phyloP scores from a whole-genome alignment of 2,113 vertebrate genomes.

The Condylura cristata region DNA sequence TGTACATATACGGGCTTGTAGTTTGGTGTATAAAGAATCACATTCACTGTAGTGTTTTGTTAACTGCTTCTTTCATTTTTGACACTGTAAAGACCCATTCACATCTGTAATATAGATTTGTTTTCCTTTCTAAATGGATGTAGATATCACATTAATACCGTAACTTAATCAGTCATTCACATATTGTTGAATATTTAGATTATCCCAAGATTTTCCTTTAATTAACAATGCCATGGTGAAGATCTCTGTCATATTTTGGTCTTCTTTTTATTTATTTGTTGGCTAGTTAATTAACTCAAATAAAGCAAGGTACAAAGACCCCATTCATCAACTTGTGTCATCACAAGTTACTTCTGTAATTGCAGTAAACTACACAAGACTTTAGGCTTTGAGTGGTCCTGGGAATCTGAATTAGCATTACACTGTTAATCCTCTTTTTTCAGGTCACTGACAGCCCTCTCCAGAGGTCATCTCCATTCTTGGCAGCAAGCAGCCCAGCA shows the following conservation, averaged over 20 bases:
- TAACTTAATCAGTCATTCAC: not conserved
- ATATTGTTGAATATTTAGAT: not conserved
- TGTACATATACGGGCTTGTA: not conserved
- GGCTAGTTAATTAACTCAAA: constrained; percentile 10
- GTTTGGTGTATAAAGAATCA: not conserved
- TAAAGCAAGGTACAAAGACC: not conserved
- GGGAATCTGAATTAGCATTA: not conserved
- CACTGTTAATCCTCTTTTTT: not conserved
- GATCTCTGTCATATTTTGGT: not conserved
- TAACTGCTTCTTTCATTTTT: constrained; percentile 36
- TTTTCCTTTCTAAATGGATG: constrained; percentile 25
- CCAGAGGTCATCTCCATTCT: not conserved
- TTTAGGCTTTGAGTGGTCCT: not conserved
- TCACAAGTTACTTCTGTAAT: not conserved
- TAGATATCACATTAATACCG: not conserved
- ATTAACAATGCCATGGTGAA: not conserved
- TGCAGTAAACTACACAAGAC: not conserved
- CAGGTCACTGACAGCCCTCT: not conserved
- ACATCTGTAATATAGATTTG: constrained; percentile 1
- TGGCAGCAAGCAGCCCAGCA: not conserved
- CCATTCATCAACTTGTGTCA: not conserved
- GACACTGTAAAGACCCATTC: not conserved
- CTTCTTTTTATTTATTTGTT: not conserved
- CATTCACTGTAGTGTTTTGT: not conserved
- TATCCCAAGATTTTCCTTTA: constrained; percentile 23